These are phyloP conservation scores for Erpobdella octoculata DNA, from an alignment of 2,888 invertebrate species.

Conservation along the genomic window DNA sequence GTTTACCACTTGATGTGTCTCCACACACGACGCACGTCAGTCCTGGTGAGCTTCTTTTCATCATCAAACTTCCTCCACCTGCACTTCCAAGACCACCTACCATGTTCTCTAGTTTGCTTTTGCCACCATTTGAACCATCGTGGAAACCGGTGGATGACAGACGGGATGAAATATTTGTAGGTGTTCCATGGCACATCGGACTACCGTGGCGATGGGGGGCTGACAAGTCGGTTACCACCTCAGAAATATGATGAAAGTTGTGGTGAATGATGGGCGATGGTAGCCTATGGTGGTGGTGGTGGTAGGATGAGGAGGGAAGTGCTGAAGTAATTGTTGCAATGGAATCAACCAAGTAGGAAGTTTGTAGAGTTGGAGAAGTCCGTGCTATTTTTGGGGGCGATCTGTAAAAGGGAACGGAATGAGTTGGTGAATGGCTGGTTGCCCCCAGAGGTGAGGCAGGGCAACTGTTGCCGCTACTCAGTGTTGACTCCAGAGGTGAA, in stretches of 20 bases:
- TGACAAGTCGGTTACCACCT: background rate
- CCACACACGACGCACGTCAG: constrained; percentile 86
- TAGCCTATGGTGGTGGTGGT: background rate
- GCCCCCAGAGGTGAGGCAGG: background rate
- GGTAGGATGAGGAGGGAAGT: constrained; percentile 1
- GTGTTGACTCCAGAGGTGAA: background rate
- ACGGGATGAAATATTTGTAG: background rate
- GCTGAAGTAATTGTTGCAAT: constrained; percentile 18
- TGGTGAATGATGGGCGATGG: constrained; percentile 18
- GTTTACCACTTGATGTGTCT: constrained; percentile 91
- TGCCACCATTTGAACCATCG: background rate
- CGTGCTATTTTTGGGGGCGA: background rate
- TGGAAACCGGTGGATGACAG: background rate
- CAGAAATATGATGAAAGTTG: constrained; percentile 4
- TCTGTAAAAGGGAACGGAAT: background rate
- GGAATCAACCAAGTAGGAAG: constrained; percentile 14
- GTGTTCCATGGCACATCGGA: background rate
- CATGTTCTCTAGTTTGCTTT: background rate
- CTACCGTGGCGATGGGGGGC: background rate
- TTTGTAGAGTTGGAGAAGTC: background rate
- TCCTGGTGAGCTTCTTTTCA: constrained; percentile 57
- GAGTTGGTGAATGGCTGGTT: constrained; percentile 2
- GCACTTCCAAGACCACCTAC: background rate
- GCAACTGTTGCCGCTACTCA: constrained; percentile 3
- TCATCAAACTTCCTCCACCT: constrained; percentile 30